Conservation (phyloP, 2,888 invertebrate genomes). For the Onchidella celtica region DNA sequence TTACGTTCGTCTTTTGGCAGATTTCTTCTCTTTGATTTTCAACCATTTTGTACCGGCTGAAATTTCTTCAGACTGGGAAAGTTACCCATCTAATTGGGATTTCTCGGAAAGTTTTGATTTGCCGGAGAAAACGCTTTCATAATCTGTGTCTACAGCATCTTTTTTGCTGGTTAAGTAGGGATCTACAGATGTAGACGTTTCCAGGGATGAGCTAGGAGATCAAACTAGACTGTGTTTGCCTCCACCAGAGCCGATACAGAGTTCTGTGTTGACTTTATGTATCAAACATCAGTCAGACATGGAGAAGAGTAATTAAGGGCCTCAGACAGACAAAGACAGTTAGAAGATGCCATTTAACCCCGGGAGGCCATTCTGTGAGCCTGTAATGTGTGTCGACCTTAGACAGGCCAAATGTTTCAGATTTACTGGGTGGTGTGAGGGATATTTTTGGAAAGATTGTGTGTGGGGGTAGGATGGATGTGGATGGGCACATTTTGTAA, state of each 20-base stretch:
- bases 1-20: conserved; percentile 32
- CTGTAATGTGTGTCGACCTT: no score
- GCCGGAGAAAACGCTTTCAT: conserved; percentile 1
- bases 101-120: conserved; percentile 18
- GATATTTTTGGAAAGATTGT: no score
- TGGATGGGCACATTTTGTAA: no score
- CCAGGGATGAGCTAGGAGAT: background rate
- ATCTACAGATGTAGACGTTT: background rate
- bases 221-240: background rate
- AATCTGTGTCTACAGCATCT: conserved; percentile 24
- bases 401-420: no score
- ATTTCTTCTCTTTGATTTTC: conserved; percentile 44
- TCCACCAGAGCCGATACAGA: background rate
- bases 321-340: no score
- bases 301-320: conserved; percentile 21
- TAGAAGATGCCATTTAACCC: no score
- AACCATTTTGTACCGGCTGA: conserved; percentile 38
- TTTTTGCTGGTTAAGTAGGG: background rate
- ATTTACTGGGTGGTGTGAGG: no score
- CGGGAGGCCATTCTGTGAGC: no score
- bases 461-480: no score
- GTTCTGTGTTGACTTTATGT: background rate
- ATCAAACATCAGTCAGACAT: background rate
- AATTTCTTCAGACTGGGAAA: conserved; percentile 9
- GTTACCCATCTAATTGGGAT: conserved; percentile 26